Conservation (phyloP, 2,888 invertebrate genomes). For the Resseliella maxima region DNA sequence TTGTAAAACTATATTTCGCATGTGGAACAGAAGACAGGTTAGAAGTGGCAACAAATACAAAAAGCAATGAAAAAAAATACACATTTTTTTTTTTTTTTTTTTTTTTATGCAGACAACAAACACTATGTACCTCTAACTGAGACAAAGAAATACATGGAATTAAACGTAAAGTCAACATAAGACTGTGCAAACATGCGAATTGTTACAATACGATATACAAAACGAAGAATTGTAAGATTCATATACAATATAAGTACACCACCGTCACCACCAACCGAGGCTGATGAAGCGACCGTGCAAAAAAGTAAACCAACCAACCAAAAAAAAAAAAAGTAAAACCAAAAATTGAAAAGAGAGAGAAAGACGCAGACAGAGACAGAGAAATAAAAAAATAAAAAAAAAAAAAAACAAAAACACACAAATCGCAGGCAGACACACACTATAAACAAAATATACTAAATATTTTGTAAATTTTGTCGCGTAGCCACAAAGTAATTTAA, state of each 20-base stretch:
- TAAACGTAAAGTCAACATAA: background rate
- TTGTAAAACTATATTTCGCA: constrained; percentile 36
- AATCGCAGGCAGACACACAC: background rate
- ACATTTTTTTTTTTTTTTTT: no score
- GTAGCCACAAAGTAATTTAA: constrained; percentile 55
- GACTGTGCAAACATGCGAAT: constrained; percentile 16
- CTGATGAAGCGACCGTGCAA: background rate
- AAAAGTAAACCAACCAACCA: background rate
- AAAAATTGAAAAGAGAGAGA: no score
- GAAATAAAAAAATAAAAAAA: no score
- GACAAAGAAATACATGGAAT: constrained; percentile 41
- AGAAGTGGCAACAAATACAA: constrained; percentile 7
- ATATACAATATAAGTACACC: constrained; percentile 22
- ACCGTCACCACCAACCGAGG: constrained; percentile 15
- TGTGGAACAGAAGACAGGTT: constrained; percentile 49
- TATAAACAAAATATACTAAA: constrained; percentile 22
- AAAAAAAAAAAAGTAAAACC: no score
- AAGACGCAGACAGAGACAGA: no score
- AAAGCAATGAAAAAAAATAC: background rate
- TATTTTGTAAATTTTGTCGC: constrained; percentile 56
- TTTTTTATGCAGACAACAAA: constrained; percentile 1
- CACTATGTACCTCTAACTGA: background rate
- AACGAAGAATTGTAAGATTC: constrained; percentile 28
- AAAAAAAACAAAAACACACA: background rate
- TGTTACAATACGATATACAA: background rate